These are phyloP conservation scores for Falco biarmicus DNA, from an alignment of 2,797 vertebrate genomes.

Conservation along the genomic window DNA sequence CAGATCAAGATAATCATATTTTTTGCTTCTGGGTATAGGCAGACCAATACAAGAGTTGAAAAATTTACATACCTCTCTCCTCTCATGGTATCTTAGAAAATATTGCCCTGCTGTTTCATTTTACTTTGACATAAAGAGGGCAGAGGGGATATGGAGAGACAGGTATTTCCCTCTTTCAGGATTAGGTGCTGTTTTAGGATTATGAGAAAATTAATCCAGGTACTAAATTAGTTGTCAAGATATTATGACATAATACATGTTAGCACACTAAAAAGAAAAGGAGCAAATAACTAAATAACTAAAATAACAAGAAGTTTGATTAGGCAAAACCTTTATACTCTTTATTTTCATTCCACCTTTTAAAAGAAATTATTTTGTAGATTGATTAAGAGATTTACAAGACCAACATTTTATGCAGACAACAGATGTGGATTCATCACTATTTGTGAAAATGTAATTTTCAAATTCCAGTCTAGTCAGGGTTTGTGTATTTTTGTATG, in stretches of 20 bases:
- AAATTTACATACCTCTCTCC: not conserved
- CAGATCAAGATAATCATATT: not conserved
- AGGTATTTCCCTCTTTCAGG: not conserved
- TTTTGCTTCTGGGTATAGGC: not conserved
- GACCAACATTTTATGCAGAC: not conserved
- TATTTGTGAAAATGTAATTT: not conserved
- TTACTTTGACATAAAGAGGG: not conserved
- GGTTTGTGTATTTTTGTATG: not conserved
- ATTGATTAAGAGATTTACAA: not conserved
- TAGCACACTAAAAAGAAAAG: not conserved
- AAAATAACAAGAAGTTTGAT: not conserved
- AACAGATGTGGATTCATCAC: not conserved
- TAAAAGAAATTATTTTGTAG: not conserved
- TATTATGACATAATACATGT: not conserved
- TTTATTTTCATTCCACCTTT: not conserved
- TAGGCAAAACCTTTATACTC: not conserved
- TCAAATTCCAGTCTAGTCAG: not conserved
- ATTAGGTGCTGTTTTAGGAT: not conserved
- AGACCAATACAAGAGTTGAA: not conserved
- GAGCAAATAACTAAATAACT: not conserved
- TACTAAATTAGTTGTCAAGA: not conserved
- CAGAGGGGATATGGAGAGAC: rapidly evolving
- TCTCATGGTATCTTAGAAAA: not conserved
- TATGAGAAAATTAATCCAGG: not conserved
- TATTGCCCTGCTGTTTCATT: not conserved